These are phyloP conservation scores for Octonoba sinensis DNA, from an alignment of 2,888 invertebrate species.

Conservation along the genomic window DNA sequence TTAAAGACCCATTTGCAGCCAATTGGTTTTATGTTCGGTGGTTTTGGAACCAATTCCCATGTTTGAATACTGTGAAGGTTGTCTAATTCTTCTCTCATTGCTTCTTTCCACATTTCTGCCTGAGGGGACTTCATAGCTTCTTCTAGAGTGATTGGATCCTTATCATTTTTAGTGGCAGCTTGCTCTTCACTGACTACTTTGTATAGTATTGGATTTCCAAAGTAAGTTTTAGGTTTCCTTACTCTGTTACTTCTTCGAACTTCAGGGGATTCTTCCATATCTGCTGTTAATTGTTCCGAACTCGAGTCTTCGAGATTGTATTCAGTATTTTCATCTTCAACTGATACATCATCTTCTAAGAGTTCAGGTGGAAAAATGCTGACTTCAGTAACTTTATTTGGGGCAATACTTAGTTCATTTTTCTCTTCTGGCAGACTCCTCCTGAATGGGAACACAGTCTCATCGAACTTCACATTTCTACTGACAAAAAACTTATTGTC, in stretches of 20 bases:
- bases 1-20: conserved; percentile 6
- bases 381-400: too few relatives aligned
- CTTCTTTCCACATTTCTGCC: too few relatives aligned
- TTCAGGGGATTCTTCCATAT: neutral
- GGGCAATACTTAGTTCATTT: too few relatives aligned
- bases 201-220: conserved; percentile 1
- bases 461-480: too few relatives aligned
- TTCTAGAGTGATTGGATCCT: neutral
- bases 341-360: neutral
- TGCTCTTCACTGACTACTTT: conserved; percentile 6
- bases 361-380: too few relatives aligned
- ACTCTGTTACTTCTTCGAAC: neutral
- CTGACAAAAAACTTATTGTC: too few relatives aligned
- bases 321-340: neutral
- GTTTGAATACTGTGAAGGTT: too few relatives aligned
- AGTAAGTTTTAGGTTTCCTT: conserved; percentile 4
- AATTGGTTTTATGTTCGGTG: conserved; percentile 7
- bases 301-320: neutral
- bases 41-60: conserved; percentile 11
- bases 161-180: neutral
- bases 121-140: neutral
- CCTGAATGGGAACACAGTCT: too few relatives aligned
- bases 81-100: too few relatives aligned
- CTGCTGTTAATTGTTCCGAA: too few relatives aligned
- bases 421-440: too few relatives aligned